Evolutionary conservation across 1,140 invertebrate species (phyloP).

Genomic region (Lethocerus indicus): DNA sequence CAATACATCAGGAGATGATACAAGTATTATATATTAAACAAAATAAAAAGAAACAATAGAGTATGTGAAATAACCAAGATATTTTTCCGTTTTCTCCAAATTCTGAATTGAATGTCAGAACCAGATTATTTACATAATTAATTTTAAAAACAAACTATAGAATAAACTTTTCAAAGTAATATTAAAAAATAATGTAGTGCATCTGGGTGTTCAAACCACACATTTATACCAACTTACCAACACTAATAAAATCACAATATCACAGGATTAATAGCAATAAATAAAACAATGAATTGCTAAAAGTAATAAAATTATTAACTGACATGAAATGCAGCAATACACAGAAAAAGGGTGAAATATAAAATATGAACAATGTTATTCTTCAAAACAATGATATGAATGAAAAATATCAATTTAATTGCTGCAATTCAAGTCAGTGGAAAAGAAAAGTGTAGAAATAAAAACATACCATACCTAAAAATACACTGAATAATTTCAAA

Average conservation of each 20-base stretch:
- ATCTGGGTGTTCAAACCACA: not conserved
- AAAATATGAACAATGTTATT: too few relatives aligned
- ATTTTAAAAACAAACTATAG: not conserved
- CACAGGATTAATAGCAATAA: too few relatives aligned
- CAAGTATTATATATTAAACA: not conserved
- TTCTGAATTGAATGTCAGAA: not conserved
- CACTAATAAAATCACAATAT: not conserved
- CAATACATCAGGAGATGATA: not conserved
- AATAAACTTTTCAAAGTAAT: not conserved
- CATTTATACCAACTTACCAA: not conserved
- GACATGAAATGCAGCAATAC: too few relatives aligned
- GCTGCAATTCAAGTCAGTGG: too few relatives aligned
- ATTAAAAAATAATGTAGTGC: not conserved
- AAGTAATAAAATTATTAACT: too few relatives aligned
- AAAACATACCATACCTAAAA: too few relatives aligned
- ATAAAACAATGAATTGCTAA: too few relatives aligned
- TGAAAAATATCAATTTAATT: too few relatives aligned
- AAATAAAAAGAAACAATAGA: not conserved
- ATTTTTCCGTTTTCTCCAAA: not conserved
- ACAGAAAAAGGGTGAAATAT: too few relatives aligned
- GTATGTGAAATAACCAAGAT: constrained; percentile 6
- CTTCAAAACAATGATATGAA: too few relatives aligned
- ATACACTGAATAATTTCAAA: too few relatives aligned
- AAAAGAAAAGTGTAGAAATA: too few relatives aligned
- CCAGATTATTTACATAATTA: not conserved